Evolutionary conservation across 2,113 vertebrate genomes (phyloP), one percentile per base, ranked within the genome.

Genomic region (Clupea harengus): DNA sequence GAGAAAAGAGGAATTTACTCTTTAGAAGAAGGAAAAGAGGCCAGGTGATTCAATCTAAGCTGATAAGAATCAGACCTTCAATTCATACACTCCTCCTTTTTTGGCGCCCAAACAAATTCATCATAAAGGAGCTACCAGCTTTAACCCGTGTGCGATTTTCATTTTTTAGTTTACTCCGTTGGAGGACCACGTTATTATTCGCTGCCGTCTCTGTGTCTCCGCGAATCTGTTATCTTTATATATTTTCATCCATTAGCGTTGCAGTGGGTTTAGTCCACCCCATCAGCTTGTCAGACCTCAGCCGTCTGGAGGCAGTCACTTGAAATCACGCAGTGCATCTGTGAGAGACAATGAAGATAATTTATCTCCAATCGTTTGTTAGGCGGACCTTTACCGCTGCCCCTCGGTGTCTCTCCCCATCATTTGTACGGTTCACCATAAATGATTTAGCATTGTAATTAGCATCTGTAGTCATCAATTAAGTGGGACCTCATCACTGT

Each of bases 391-490:
- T 90, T 88, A 78, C 47, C 11, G 75, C 82, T 67, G 83, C 67
- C 81, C 85, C 67, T 83, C 46, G 3, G 39, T 81, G 45, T 80
- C 82, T 60, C 28, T 75, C 22, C 28, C 85, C 52, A 85, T 88
- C 57, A 78, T 82, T 86, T 78, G 60, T 87, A 81, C 84, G 85
- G 32, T 50, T 85, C 45, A 80, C 22, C 75, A 84, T 87, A 78
- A 88, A 85, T 86, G 46, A 88, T 86, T 87, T 88, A 91, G 52
- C 84, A 39, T 47, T 45, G 85, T 82, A 88, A 88, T 89, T 86
- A 88, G 82, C 88, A 87, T 85, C 87, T 87, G 86, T 82, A 86
- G 32, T 49, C 54, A 67, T 90, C 83, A 88, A 28, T 45, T 64
- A 84, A 60, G 52, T 85, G 39, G 50, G 57, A 60, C 64, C 45